phyloP scores from a whole-genome alignment of 2,797 vertebrate species.

The Micropoecilia bifurca region DNA sequence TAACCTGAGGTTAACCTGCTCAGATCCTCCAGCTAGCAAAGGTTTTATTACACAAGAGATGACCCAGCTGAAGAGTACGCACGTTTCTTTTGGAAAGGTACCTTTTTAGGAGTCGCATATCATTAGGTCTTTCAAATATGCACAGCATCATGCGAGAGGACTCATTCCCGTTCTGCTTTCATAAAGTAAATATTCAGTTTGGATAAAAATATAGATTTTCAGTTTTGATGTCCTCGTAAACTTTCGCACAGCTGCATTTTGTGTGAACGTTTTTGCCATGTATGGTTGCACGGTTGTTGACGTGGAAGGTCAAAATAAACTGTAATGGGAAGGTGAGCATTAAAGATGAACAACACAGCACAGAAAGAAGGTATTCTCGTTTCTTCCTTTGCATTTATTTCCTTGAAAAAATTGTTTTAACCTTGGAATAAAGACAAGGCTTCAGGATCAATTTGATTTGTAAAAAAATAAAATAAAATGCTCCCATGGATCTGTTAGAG shows the following conservation, averaged over 20 bases:
- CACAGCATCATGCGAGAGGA: not conserved
- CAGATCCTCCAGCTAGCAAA: slow-evolving; percentile 26
- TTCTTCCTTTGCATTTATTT: not conserved
- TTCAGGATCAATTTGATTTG: not conserved
- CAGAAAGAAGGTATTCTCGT: not conserved
- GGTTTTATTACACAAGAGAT: not conserved
- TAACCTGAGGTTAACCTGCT: slow-evolving; percentile 68
- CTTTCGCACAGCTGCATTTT: not conserved
- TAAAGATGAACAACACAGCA: not conserved
- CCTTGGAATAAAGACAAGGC: not conserved
- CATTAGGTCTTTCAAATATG: not conserved
- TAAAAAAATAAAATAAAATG: not conserved
- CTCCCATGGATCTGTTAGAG: not conserved
- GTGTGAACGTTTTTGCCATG: not conserved
- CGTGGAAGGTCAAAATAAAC: not conserved
- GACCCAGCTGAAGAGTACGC: not conserved
- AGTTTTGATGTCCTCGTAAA: not conserved
- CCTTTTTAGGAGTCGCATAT: not conserved
- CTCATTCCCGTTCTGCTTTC: not conserved
- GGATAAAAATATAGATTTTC: not conserved
- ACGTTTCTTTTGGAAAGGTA: not conserved
- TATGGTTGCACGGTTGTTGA: not conserved
- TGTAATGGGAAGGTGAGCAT: not conserved
- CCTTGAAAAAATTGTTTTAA: not conserved
- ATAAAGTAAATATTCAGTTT: not conserved